These are phyloP conservation scores for Nasonia longicornis DNA, from an alignment of 1,140 invertebrate species.

Conservation along the genomic window DNA sequence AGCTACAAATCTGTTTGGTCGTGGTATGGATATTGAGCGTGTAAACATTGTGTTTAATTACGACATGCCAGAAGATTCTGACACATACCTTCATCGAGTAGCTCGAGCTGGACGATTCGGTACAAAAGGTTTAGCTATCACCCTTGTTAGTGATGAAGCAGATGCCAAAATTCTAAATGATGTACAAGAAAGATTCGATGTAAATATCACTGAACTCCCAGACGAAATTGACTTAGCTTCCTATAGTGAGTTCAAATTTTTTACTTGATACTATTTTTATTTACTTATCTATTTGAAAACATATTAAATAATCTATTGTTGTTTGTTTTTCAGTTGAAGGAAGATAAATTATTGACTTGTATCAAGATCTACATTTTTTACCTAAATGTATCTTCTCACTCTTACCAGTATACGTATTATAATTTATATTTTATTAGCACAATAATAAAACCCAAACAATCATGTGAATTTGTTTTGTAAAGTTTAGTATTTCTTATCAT, in stretches of 20 bases:
- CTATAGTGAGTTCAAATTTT: slow-evolving; percentile 80
- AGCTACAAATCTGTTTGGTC: slow-evolving; percentile 98
- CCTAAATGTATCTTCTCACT: slow-evolving; percentile 40
- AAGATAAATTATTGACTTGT: slow-evolving; percentile 60
- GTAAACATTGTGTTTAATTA: slow-evolving; percentile 99
- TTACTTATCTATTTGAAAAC: slow-evolving; percentile 11
- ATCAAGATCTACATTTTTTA: slow-evolving; percentile 13
- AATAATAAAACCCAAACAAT: not conserved
- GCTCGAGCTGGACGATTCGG: slow-evolving; percentile 98
- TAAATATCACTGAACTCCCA: slow-evolving; percentile 97
- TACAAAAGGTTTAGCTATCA: slow-evolving; percentile 97
- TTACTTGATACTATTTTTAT: not conserved
- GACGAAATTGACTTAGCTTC: slow-evolving; percentile 98
- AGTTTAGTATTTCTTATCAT: not conserved
- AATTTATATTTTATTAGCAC: slow-evolving; percentile 1
- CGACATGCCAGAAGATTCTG: slow-evolving; percentile 99
- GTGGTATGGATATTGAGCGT: slow-evolving; percentile 97
- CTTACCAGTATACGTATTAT: not conserved
- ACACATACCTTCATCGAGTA: slow-evolving; percentile 98
- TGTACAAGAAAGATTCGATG: slow-evolving; percentile 98
- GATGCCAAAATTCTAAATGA: slow-evolving; percentile 98
- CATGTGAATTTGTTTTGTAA: not conserved
- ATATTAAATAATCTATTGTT: slow-evolving; percentile 43
- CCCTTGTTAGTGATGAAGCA: slow-evolving; percentile 96
- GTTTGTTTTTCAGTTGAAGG: slow-evolving; percentile 67